phyloP scores from a whole-genome alignment of 1,140 invertebrate species.

The Acyrthosiphon pisum region DNA sequence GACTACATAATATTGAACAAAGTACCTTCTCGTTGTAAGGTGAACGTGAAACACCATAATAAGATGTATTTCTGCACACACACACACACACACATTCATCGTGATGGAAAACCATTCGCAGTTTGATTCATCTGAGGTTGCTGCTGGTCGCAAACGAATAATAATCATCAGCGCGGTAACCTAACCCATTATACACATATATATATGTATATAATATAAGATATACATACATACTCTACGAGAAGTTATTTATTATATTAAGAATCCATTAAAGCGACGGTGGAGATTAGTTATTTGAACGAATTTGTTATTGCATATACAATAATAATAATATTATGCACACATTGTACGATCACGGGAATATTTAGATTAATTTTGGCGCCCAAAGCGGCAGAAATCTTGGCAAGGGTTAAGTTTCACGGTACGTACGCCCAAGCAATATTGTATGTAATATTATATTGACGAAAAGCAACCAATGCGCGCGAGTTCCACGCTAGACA shows the following conservation, averaged over 20 bases:
- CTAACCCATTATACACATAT: background rate
- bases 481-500: background rate
- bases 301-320: too few species aligned
- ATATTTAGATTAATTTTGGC: slow-evolving; percentile 36
- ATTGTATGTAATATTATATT: background rate
- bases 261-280: background rate
- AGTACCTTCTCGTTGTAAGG: background rate
- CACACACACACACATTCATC: background rate
- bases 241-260: slow-evolving; percentile 20
- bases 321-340: background rate
- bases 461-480: slow-evolving; percentile 11
- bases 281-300: slow-evolving; percentile 8
- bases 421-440: too few species aligned
- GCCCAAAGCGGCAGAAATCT: slow-evolving; percentile 33
- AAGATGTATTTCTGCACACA: background rate
- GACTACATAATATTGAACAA: background rate
- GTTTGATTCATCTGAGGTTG: background rate
- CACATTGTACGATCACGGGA: background rate
- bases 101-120: background rate
- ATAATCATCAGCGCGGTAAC: background rate
- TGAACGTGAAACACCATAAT: background rate
- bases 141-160: background rate
- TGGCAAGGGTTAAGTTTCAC: slow-evolving; percentile 19
- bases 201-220: background rate
- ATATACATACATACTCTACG: background rate